phyloP scores from a whole-genome alignment of 2,113 vertebrate genomes.

The Lontra canadensis region DNA sequence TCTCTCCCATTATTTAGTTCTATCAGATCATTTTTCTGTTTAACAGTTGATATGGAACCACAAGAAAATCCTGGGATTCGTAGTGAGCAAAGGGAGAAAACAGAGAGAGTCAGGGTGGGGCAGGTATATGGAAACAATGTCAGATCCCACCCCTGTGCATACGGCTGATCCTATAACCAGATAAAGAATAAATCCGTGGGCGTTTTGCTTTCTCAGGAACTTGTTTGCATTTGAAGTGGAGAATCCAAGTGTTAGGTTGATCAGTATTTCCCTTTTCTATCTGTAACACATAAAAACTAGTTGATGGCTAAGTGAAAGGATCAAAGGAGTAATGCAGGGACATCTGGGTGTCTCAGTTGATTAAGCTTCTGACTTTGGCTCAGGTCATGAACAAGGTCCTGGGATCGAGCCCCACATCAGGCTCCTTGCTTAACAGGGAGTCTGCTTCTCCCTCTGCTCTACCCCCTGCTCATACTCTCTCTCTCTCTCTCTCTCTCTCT shows the following conservation, averaged over 20 bases:
- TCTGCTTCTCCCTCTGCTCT: not conserved
- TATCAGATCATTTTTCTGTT: not conserved
- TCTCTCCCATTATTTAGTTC: not conserved
- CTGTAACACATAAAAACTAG: not conserved
- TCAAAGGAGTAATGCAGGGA: not conserved
- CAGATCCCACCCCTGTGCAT: not conserved
- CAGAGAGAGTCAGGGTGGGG: not conserved
- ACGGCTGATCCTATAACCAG: not conserved
- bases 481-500: not conserved
- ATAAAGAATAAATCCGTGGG: not conserved
- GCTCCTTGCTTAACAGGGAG: not conserved
- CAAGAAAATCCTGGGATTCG: not conserved
- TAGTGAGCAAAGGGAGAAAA: not conserved
- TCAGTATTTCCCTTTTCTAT: not conserved
- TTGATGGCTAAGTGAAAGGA: not conserved
- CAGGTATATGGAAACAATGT: not conserved
- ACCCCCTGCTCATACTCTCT: not conserved
- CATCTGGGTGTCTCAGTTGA: not conserved
- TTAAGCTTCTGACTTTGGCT: not conserved
- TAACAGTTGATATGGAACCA: not conserved
- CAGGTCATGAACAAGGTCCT: not conserved
- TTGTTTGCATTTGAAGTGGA: not conserved
- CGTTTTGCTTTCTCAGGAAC: not conserved
- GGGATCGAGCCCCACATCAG: not conserved
- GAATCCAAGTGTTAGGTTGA: not conserved